phyloP scores from a whole-genome alignment of 2,113 vertebrate genomes.

The Paratilapia polleni region DNA sequence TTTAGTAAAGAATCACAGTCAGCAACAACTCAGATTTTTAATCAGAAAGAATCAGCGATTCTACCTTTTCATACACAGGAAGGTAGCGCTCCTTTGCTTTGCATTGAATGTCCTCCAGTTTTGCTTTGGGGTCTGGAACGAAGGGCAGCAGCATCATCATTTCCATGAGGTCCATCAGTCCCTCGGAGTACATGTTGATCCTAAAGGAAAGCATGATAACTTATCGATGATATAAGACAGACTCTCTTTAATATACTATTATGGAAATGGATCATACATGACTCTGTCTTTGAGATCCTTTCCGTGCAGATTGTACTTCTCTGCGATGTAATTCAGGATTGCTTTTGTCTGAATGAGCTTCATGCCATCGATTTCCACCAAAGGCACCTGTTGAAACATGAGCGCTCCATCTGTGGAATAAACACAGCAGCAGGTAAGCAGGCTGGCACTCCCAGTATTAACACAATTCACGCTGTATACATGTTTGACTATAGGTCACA shows the following conservation, averaged over 20 bases:
- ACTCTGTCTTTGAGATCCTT: conserved; percentile 87
- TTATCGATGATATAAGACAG: neutral
- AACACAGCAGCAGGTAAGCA: neutral
- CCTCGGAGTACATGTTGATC: conserved; percentile 90
- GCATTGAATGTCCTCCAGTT: conserved; percentile 73
- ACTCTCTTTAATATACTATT: neutral
- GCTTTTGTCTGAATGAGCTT: conserved; percentile 89
- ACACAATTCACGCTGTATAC: neutral
- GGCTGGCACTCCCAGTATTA: neutral
- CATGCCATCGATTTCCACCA: conserved; percentile 94
- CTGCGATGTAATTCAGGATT: conserved; percentile 90
- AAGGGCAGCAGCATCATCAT: conserved; percentile 82
- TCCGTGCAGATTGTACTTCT: conserved; percentile 89
- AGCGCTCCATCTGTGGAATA: conserved; percentile 79
- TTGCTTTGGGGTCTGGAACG: conserved; percentile 67
- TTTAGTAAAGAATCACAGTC: neutral
- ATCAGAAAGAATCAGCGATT: too few species aligned
- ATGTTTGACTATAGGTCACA: fast-evolving
- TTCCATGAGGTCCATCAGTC: conserved; percentile 84
- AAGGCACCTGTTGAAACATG: conserved; percentile 89
- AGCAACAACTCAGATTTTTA: neutral
- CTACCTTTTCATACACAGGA: conserved; percentile 90
- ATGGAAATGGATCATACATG: conserved; percentile 72
- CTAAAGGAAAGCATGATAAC: conserved; percentile 62
- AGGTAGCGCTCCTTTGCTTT: conserved; percentile 84